Evolutionary conservation across 2,113 vertebrate genomes (phyloP).

Genomic region (Pampusana beccarii): DNA sequence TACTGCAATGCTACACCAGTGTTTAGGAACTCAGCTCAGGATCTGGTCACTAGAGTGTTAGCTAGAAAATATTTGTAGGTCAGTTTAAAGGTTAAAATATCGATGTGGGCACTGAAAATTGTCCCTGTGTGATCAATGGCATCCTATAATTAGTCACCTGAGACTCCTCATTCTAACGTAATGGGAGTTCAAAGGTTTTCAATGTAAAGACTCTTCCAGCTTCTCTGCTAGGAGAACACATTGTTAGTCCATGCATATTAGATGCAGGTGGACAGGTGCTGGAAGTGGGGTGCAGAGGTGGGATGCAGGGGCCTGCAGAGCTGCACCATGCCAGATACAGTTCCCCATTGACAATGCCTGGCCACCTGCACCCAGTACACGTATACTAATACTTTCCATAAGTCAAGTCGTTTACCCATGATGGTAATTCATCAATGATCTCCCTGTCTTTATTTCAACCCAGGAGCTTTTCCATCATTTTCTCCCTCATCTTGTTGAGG

Average conservation of each 20-base stretch:
- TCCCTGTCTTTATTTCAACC: too few species aligned
- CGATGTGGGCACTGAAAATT: not conserved
- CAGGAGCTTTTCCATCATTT: too few species aligned
- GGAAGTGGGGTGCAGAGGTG: not conserved
- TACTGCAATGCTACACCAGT: not conserved
- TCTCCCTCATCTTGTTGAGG: too few species aligned
- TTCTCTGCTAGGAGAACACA: not conserved
- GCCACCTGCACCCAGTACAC: not conserved
- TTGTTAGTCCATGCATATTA: not conserved
- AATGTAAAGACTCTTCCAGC: not conserved
- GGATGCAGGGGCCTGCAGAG: not conserved
- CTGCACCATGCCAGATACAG: not conserved
- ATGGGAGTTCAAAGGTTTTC: not conserved
- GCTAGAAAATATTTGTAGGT: not conserved
- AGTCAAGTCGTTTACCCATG: not conserved
- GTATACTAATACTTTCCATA: not conserved
- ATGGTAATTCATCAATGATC: not conserved
- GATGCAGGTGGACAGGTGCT: not conserved
- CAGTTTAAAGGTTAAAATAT: not conserved
- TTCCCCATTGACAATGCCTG: not conserved
- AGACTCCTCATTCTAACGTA: not conserved
- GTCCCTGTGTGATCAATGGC: not conserved
- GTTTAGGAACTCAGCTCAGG: not conserved
- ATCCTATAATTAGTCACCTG: not conserved
- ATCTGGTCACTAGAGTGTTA: accelerated